Evolutionary conservation across 2,888 invertebrate species (phyloP), one percentile per base, ranked within the genome.

Genomic region (Smittia sp.): DNA sequence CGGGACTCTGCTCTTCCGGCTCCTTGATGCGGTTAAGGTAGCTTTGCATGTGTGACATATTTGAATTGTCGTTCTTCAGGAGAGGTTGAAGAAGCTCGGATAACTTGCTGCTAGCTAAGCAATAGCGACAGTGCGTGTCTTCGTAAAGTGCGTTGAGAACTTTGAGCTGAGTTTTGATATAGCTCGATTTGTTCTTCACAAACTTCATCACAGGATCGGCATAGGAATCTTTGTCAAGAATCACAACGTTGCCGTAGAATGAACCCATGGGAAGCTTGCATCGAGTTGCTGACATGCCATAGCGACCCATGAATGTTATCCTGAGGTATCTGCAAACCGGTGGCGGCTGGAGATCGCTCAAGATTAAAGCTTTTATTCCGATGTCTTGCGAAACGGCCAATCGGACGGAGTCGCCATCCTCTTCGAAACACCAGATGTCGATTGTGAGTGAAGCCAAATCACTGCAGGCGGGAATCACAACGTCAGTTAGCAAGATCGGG

Each of bases 191-290:
- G 27, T 79, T 79, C 39, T 78, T 80, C 65, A 81, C 78, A 70
- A 79, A 80, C 62, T 79, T 77, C 74, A 79, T 75, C 63, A 81
- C 77, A 66, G 80, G 78, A 77, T 82, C 81, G 0, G 80, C 80
- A 72, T 82, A 82, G 1, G 80, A 80, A 76, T 88, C 87, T 75
- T 89, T 89, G 18, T 89, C 87, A 11, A 94, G 84, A 74, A 93
- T 87, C 1, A 92, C 89, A 52, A 93, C 88, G 81, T 96, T 95
- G 0, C 96, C 96, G 80, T 93, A 96, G 82, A 96, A 96, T 82
- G 91, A 90, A n/a, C 96, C 96, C 41, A 96, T 84, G 0, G 96
- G 94, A 76, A 96, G 94, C 83, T 92, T 90, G 78, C 94, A 94
- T 77, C 93, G 89, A 74, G 93, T 92, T 0, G 94, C 91, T 24